Base-by-base conservation (phyloP, 2,797 vertebrate genomes). In the Trachurus trachurus region DNA sequence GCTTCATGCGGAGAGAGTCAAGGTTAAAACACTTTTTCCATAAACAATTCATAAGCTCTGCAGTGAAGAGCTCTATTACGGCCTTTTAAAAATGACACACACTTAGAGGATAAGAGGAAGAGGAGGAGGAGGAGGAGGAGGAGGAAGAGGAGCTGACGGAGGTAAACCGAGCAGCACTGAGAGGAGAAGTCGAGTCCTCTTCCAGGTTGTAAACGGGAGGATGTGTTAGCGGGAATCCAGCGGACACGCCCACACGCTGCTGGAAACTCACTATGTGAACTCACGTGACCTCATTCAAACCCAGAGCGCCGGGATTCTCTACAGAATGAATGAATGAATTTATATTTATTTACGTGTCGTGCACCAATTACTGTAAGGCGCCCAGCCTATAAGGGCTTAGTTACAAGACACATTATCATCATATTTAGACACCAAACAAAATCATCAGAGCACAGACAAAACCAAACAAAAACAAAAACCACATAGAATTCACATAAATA, bases 1-100 rank as follows among this genome's bases (percentile, higher is more conserved):
- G 44, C 21, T 67, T 45, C 2, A 57, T n/a, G 61, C 53, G 34
- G 34, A 8, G 34, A 6, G 54, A 47, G 49, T 13, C 37, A 3
- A 69, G 49, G 63, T 78, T 57, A 57, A 69, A 64, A 21, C 13
- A 1, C 60, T 21, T 42, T 37, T 56, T 37, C 56, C 60, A 76
- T 76, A 58, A 81, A 72, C 37, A 66, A 81, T 70, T 81, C 54
- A 76, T 77, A 53, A 66, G 64, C 63, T 19, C 19, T 4, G 65
- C 22, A 0, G 65, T 54, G 37, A 62, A 71, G 54, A 57, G 44
- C 21, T 12, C 54, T 16, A 53, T 66, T 60, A 71, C 9, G 31
- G 56, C 71, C 49, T 45, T 61, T 69, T 53, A 60, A 13, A 54
- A 49, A 22, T 15, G 16, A 59, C 60, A 60, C 29, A 39, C 49